A percentile compares a stretch with the other conserved stretches of the same genome.
phyloP scores from a whole-genome alignment of 35 echinoderm and acorn worm genomes.

The Ophiothrix spiculata region DNA sequence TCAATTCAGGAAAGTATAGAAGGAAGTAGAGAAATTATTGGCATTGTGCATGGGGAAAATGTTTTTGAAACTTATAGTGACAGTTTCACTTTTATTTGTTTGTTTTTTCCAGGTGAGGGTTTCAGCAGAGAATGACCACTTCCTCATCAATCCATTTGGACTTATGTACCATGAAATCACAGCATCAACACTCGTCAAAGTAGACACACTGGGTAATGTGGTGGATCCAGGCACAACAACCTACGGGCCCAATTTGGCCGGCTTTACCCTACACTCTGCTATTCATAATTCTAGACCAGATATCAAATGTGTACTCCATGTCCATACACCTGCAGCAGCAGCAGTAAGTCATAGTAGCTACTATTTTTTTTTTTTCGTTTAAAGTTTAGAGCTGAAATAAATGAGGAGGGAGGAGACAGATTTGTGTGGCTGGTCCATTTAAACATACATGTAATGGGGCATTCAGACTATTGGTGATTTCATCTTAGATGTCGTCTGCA shows the following conservation, averaged over 20 bases:
- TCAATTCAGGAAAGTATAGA: no score
- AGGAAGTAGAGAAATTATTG: no score
- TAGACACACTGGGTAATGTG: constrained; percentile 84
- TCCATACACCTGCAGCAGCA: constrained; percentile 73
- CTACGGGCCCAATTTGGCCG: constrained; percentile 76
- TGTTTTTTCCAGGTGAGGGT: constrained; percentile 69
- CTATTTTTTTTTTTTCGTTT: no score
- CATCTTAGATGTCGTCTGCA: no score
- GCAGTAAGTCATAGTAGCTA: constrained; percentile 78
- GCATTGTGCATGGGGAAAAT: no score
- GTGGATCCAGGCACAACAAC: constrained; percentile 82
- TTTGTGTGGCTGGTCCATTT: no score
- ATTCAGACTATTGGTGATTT: no score
- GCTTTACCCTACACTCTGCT: constrained; percentile 89
- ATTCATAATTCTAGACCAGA: constrained; percentile 94
- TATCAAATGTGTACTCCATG: constrained; percentile 86
- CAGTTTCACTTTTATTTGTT: no score
- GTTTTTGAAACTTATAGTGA: no score
- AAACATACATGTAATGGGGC: no score
- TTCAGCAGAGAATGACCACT: constrained; percentile 78
- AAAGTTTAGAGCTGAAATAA: no score
- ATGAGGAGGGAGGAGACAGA: no score
- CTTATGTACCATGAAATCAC: constrained; percentile 94
- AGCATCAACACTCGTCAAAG: constrained; percentile 92
- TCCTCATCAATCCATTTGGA: constrained; percentile 97